Evolutionary conservation across 2,113 vertebrate genomes (phyloP).

Genomic region (Catharus bicknelli): DNA sequence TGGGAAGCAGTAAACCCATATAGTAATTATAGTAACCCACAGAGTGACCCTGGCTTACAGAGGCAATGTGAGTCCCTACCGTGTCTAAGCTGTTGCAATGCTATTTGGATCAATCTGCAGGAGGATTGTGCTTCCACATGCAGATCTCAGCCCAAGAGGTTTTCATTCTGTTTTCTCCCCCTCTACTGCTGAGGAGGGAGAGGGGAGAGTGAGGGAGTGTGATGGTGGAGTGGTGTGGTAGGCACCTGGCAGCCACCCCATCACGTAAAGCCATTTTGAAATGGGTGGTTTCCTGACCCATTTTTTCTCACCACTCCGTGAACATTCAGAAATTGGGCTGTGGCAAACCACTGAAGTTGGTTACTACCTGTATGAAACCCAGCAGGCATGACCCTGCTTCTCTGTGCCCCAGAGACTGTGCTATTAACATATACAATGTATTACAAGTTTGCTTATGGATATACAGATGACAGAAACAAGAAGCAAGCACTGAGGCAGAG

Average conservation of each 20-base stretch:
- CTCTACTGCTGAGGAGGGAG: neutral
- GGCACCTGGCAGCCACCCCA: neutral
- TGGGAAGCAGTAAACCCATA: neutral
- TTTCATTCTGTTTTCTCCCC: neutral
- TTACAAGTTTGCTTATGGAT: neutral
- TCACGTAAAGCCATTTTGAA: neutral
- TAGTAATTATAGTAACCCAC: neutral
- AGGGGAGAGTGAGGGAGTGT: neutral
- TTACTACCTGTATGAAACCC: too few relatives aligned
- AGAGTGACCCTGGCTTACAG: neutral
- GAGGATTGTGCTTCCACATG: neutral
- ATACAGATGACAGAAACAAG: neutral
- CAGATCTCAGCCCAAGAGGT: neutral
- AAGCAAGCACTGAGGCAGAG: neutral
- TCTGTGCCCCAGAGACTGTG: too few relatives aligned
- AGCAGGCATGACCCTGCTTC: too few relatives aligned
- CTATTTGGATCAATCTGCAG: neutral
- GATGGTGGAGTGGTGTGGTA: neutral
- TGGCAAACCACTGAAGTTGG: too few relatives aligned
- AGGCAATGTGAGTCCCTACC: rapidly evolving
- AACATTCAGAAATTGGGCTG: neutral
- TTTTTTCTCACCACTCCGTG: neutral
- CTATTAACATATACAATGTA: neutral
- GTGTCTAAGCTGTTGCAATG: neutral
- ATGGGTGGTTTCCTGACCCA: neutral